Evolutionary conservation across 2,113 vertebrate species (phyloP).

Genomic region (Recurvirostra avosetta): DNA sequence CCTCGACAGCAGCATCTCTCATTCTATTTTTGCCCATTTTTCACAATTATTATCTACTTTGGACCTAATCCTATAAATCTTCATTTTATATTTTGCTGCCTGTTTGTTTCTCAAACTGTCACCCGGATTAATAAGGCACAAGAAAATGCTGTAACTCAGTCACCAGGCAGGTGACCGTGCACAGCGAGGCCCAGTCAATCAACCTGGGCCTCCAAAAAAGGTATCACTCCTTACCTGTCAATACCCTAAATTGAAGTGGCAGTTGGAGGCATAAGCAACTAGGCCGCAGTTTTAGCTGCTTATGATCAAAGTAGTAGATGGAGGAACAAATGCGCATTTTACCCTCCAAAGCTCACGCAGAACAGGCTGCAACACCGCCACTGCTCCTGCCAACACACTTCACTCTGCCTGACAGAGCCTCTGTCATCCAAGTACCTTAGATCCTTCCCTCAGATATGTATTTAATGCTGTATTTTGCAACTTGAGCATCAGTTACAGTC

Average conservation of each 20-base stretch:
- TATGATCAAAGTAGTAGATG: neutral
- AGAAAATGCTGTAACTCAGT: neutral
- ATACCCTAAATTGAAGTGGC: neutral
- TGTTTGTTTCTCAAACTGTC: neutral
- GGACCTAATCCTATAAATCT: neutral
- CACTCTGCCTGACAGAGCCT: neutral
- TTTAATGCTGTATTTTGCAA: neutral
- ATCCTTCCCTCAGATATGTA: neutral
- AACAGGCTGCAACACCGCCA: neutral
- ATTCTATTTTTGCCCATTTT: neutral
- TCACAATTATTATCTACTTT: neutral
- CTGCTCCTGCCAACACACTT: neutral
- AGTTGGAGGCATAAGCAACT: neutral
- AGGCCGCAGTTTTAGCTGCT: neutral
- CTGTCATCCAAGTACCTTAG: neutral
- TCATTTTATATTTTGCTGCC: neutral
- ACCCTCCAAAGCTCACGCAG: neutral
- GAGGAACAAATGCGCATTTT: neutral
- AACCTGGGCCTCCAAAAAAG: neutral
- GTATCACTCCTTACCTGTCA: neutral
- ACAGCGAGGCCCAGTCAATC: neutral
- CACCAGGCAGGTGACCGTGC: neutral
- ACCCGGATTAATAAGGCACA: neutral
- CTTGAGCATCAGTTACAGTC: neutral
- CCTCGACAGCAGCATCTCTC: neutral